Evolutionary conservation across 2,113 vertebrate species (phyloP).

Genomic region (Alces alces): DNA sequence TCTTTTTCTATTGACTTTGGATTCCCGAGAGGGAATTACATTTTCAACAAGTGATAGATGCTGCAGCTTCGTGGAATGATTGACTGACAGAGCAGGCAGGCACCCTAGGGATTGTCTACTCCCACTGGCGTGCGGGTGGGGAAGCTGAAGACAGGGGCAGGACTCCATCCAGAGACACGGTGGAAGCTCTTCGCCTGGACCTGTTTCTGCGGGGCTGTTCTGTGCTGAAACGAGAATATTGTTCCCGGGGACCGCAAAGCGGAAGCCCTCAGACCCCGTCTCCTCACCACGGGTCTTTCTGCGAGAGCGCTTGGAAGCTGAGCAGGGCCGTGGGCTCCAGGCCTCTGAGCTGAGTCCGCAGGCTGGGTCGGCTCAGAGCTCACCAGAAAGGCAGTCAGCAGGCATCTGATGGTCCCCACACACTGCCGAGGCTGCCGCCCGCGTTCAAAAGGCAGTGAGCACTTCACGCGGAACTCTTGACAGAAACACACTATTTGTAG

Average conservation of each 20-base stretch:
- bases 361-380: not conserved
- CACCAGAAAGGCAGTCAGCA: conserved; percentile 41
- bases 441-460: conserved; percentile 65
- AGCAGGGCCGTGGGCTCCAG: not conserved
- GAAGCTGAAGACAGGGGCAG: too few species aligned
- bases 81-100: not conserved
- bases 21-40: conserved; percentile 46
- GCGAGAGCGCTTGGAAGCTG: accelerated
- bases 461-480: conserved; percentile 66
- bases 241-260: not conserved
- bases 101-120: not conserved
- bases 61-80: conserved; percentile 24
- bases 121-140: not conserved
- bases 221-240: not conserved
- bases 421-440: conserved; percentile 24
- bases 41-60: conserved; percentile 43
- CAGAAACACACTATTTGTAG: conserved; percentile 73
- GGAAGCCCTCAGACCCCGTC: not conserved
- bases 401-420: not conserved
- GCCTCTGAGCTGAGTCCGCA: not conserved
- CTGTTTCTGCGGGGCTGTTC: accelerated
- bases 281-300: not conserved
- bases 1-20: conserved; percentile 46
- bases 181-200: not conserved
- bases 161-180: accelerated